Conservation (phyloP, 2,113 vertebrate species). For the Malurus alboscapulatus region DNA sequence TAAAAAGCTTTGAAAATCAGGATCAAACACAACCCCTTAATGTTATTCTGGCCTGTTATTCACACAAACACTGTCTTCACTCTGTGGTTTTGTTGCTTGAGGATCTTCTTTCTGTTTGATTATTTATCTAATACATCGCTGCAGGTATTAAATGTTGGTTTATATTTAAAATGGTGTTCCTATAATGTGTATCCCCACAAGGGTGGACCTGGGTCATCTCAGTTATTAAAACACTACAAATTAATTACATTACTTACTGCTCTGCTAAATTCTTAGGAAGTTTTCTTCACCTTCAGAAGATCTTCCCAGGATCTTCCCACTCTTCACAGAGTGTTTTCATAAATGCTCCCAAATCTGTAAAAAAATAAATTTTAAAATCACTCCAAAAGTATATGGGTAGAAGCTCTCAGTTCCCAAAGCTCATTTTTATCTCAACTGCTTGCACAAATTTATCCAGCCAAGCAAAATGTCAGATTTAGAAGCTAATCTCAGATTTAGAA, state of each 20-base stretch:
- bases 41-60: accelerated
- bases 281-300: neutral
- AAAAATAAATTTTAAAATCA: neutral
- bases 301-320: neutral
- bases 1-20: neutral
- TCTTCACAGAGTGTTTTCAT: neutral
- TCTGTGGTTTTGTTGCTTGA: neutral
- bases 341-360: neutral
- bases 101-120: neutral
- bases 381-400: neutral
- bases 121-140: neutral
- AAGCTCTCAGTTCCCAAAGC: neutral
- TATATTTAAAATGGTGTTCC: neutral
- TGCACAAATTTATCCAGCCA: neutral
- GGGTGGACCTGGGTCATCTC: neutral
- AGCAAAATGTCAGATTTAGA: neutral
- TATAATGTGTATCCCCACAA: neutral
- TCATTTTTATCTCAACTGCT: neutral
- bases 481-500: neutral
- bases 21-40: neutral
- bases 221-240: neutral
- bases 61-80: neutral
- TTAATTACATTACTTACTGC: neutral
- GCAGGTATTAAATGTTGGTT: neutral
- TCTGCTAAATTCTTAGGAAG: neutral